These are phyloP conservation scores for Halcyon smyrnensis DNA, from an alignment of 2,797 vertebrate genomes.

Conservation along the genomic window DNA sequence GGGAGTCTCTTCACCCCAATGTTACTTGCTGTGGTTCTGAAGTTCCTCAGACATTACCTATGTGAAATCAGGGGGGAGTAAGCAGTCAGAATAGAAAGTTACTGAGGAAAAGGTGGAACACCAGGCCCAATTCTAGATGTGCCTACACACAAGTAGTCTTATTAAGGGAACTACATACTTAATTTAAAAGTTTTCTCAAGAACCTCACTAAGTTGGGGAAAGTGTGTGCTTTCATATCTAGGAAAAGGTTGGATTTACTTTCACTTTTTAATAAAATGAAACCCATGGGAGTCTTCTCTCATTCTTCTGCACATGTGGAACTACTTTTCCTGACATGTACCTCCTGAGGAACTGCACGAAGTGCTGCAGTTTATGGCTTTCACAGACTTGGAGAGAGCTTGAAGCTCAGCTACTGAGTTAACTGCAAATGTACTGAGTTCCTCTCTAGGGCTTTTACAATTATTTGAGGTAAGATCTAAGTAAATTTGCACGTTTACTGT, in stretches of 20 bases:
- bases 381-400: not conserved
- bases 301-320: not conserved
- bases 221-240: not conserved
- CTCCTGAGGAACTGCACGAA: not conserved
- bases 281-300: not conserved
- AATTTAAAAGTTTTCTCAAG: too few species aligned
- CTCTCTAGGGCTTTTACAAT: not conserved
- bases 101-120: too few species aligned
- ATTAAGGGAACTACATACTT: too few species aligned
- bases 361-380: not conserved
- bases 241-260: not conserved
- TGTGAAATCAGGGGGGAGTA: too few species aligned
- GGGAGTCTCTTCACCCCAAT: too few species aligned
- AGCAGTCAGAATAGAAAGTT: too few species aligned
- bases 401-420: not conserved
- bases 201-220: too few species aligned
- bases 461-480: not conserved
- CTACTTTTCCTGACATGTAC: not conserved
- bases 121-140: too few species aligned
- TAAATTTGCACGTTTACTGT: not conserved
- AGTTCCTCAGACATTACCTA: too few species aligned
- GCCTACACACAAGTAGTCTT: too few species aligned
- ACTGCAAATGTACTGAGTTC: not conserved
- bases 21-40: too few species aligned
- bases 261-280: not conserved